A percentile compares a stretch with the other conserved stretches of the same genome.
These are phyloP conservation scores for Caenorhabditis sp. DNA, from an alignment of 2,888 invertebrate genomes.

Conservation along the genomic window DNA sequence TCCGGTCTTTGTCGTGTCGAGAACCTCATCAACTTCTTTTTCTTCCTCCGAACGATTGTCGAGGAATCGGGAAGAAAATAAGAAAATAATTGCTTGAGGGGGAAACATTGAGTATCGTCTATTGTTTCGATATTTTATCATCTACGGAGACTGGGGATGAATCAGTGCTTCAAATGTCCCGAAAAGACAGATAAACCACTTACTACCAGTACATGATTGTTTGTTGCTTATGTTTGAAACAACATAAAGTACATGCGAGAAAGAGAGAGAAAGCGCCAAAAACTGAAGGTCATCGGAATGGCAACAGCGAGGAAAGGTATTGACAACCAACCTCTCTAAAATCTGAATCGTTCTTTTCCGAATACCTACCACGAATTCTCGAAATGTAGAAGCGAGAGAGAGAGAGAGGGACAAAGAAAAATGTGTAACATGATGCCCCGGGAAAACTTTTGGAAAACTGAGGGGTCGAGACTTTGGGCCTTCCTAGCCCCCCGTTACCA, in stretches of 20 bases:
- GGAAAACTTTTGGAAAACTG: constrained; percentile 19
- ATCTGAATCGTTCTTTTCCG: not conserved
- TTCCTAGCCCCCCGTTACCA: constrained; percentile 7
- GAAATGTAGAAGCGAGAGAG: not conserved
- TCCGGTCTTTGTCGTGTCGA: constrained; percentile 21
- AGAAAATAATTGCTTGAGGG: not conserved
- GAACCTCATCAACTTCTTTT: constrained; percentile 24
- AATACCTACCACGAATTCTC: constrained; percentile 10
- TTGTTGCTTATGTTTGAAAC: constrained; percentile 37
- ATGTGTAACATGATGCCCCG: constrained; percentile 50
- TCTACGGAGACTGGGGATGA: too few species aligned
- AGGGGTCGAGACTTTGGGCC: not conserved
- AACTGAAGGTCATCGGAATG: constrained; percentile 42
- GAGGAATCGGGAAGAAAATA: not conserved
- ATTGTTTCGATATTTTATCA: not conserved
- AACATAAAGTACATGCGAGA: constrained; percentile 28
- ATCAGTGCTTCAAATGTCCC: too few species aligned
- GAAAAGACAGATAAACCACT: too few species aligned
- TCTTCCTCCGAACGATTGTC: constrained; percentile 9
- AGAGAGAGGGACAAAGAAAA: constrained; percentile 15
- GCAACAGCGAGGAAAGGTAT: constrained; percentile 19
- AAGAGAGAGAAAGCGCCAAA: constrained; percentile 14
- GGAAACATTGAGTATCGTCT: not conserved
- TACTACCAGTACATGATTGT: constrained; percentile 13
- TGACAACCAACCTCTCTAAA: constrained; percentile 2